These are phyloP conservation scores for Morone chrysops DNA, from an alignment of 2,113 vertebrate genomes.

Conservation along the genomic window DNA sequence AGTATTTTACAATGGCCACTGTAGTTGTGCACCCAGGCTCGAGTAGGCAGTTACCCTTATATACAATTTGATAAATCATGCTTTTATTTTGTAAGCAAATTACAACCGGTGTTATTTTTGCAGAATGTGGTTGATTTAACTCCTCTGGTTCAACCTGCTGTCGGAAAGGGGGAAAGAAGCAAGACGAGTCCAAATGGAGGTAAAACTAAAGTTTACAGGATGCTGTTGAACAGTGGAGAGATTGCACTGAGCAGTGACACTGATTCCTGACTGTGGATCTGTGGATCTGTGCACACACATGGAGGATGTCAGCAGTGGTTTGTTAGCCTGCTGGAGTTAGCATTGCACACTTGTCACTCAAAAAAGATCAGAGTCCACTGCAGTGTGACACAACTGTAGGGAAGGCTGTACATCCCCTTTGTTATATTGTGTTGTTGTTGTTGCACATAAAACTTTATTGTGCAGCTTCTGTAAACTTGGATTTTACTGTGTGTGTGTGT, in stretches of 20 bases:
- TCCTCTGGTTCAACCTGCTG: not conserved
- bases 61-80: not conserved
- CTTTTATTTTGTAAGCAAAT: slow-evolving; percentile 42
- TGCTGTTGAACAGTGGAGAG: not conserved
- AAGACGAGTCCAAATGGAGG: slow-evolving; percentile 56
- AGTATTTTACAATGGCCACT: not conserved
- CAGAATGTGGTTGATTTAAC: not conserved
- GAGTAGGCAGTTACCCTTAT: not conserved
- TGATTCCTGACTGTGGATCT: accelerated
- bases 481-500: not conserved
- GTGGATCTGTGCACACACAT: not conserved
- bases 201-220: not conserved
- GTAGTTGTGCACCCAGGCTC: not conserved
- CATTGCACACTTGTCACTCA: not conserved
- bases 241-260: accelerated
- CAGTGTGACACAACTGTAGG: not conserved
- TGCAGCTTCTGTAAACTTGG: slow-evolving; percentile 9
- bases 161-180: not conserved
- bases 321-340: not conserved
- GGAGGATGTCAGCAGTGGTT: not conserved
- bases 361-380: slow-evolving; percentile 61
- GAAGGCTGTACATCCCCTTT: not conserved
- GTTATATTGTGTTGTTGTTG: not conserved
- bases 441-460: slow-evolving; percentile 15
- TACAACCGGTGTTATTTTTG: not conserved